phyloP scores from a whole-genome alignment of 1,140 invertebrate species.

The Plectrocnemia conspersa region DNA sequence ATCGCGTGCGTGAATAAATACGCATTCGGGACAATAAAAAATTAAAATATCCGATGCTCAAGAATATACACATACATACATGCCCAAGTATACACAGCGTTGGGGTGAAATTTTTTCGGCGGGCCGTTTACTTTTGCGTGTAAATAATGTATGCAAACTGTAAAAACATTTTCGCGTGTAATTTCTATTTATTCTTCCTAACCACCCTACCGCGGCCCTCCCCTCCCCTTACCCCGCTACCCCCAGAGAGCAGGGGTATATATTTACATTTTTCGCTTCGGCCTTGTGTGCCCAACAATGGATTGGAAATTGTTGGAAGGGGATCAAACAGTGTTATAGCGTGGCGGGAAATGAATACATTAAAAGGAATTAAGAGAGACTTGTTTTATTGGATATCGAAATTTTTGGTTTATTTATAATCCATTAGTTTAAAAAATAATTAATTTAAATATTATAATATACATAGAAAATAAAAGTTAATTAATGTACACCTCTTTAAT shows the following conservation, averaged over 20 bases:
- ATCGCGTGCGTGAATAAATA: too few relatives aligned
- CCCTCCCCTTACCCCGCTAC: not conserved
- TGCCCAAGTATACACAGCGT: not conserved
- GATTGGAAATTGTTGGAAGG: conserved; percentile 6
- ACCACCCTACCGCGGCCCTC: not conserved
- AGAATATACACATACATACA: not conserved
- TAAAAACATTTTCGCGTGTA: conserved; percentile 22
- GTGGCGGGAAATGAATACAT: conserved; percentile 1
- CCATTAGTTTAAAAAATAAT: too few relatives aligned
- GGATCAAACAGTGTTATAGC: conserved; percentile 4
- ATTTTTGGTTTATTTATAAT: too few relatives aligned
- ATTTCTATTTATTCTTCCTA: conserved; percentile 19
- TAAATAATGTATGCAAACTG: conserved; percentile 26
- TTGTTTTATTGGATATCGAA: too few relatives aligned
- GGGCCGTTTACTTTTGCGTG: conserved; percentile 22
- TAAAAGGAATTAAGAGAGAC: too few relatives aligned
- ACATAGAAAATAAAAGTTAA: too few relatives aligned
- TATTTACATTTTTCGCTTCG: conserved; percentile 5
- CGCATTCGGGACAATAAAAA: not conserved
- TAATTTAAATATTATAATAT: too few relatives aligned
- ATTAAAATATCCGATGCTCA: too few relatives aligned
- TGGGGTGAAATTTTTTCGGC: conserved; percentile 20
- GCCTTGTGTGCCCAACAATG: conserved; percentile 2
- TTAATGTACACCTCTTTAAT: too few relatives aligned
- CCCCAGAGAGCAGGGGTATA: not conserved